These are phyloP conservation scores for Phoxinus dragarum DNA, from an alignment of 2,797 vertebrate species.

Conservation along the genomic window DNA sequence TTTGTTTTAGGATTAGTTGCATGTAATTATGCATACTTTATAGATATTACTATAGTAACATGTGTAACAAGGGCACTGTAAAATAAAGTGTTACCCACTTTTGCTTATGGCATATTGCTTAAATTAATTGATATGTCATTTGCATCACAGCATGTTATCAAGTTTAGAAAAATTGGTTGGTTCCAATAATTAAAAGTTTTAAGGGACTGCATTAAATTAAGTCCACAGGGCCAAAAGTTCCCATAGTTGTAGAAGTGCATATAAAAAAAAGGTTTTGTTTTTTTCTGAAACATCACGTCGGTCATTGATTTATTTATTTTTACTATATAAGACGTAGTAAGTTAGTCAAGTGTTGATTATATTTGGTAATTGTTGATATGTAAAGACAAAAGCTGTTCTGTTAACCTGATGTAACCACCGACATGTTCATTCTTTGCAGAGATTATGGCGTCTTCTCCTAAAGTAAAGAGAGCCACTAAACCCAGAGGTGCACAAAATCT, in stretches of 20 bases:
- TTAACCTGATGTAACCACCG: background rate
- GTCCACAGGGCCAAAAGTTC: background rate
- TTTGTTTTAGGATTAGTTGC: background rate
- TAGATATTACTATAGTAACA: background rate
- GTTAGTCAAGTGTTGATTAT: background rate
- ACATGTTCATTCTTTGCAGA: background rate
- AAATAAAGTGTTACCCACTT: background rate
- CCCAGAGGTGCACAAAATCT: conserved; percentile 69
- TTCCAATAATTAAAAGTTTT: background rate
- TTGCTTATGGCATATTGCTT: background rate
- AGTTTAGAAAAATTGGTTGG: background rate
- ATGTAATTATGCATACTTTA: background rate
- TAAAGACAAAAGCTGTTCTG: background rate
- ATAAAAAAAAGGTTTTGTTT: no score
- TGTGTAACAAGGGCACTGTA: background rate
- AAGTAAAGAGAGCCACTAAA: conserved; percentile 64
- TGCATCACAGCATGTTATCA: background rate
- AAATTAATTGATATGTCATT: background rate
- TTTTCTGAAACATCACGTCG: background rate
- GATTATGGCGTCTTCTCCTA: conserved; percentile 78
- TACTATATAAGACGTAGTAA: background rate
- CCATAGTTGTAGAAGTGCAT: background rate
- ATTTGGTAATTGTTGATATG: background rate
- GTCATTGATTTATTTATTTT: background rate
- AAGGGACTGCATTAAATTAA: background rate